phyloP scores from a whole-genome alignment of 2,888 invertebrate genomes.

The Lycophotia porphyrea region DNA sequence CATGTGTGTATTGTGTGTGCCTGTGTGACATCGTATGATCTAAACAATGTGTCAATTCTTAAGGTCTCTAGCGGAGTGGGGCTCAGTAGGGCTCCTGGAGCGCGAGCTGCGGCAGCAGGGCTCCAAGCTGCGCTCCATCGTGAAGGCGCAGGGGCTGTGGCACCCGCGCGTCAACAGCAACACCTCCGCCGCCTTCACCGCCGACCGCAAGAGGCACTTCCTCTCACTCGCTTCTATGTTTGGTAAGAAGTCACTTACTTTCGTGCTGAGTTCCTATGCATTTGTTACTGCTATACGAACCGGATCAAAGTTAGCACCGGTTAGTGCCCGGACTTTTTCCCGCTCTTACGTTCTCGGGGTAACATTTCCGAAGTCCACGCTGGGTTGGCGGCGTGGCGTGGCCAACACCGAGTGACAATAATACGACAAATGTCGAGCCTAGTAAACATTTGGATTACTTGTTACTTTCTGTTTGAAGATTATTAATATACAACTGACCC shows the following conservation, averaged over 20 bases:
- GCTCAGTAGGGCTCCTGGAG: slow-evolving; percentile 96
- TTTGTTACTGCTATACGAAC: neutral
- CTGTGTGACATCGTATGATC: neutral
- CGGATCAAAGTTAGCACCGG: neutral
- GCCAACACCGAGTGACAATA: neutral
- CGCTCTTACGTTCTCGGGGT: neutral
- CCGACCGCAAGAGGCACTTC: slow-evolving; percentile 95
- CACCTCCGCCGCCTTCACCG: slow-evolving; percentile 95
- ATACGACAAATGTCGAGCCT: neutral
- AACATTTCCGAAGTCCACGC: neutral
- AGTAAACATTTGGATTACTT: neutral
- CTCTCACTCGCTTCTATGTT: slow-evolving; percentile 97
- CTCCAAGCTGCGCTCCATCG: slow-evolving; percentile 93
- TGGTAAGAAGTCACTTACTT: slow-evolving; percentile 85
- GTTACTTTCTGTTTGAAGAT: neutral
- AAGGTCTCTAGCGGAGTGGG: slow-evolving; percentile 95
- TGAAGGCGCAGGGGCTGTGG: slow-evolving; percentile 97
- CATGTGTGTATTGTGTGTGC: neutral
- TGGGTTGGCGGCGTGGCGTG: no score
- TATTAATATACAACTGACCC: neutral
- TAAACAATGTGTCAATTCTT: neutral
- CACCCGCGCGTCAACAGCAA: slow-evolving; percentile 96
- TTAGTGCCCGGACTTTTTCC: neutral
- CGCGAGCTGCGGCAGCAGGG: slow-evolving; percentile 96
- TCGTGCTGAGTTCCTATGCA: neutral